Percentiles rank a stretch among this genome's conserved stretches.
These are phyloP conservation scores for Rhineura floridana DNA, from an alignment of 2,113 vertebrate species.

Conservation along the genomic window DNA sequence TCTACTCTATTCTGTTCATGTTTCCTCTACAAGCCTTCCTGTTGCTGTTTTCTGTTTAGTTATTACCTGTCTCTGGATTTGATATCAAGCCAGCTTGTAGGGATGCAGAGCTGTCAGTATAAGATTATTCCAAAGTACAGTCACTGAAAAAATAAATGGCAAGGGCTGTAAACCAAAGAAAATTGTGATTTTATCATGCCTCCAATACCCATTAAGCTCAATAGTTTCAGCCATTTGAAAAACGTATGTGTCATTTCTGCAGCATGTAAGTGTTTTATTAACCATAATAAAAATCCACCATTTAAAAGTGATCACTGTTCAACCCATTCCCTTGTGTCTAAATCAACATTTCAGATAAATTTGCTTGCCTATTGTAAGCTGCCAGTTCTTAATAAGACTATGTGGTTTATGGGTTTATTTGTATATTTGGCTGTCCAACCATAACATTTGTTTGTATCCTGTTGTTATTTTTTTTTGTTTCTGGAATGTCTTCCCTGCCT, in stretches of 20 bases:
- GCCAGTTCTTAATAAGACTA: constrained; percentile 43
- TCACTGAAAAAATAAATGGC: constrained; percentile 58
- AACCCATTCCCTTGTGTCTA: constrained; percentile 44
- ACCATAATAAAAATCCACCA: constrained; percentile 55
- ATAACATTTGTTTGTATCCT: neutral
- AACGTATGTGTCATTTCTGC: constrained; percentile 53
- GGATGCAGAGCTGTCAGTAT: constrained; percentile 49
- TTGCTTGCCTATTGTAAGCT: constrained; percentile 42
- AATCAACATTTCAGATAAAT: constrained; percentile 50
- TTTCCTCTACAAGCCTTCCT: constrained; percentile 51
- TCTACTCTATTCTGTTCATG: constrained; percentile 58
- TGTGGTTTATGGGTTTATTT: neutral
- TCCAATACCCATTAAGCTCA: constrained; percentile 58
- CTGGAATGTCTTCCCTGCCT: neutral
- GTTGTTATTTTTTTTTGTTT: neutral
- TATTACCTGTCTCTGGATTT: constrained; percentile 48
- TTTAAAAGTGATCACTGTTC: constrained; percentile 50
- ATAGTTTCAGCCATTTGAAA: constrained; percentile 57
- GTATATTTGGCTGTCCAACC: no score
- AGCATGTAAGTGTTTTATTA: constrained; percentile 47
- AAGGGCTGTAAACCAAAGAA: constrained; percentile 41
- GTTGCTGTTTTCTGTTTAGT: constrained; percentile 35
- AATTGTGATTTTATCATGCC: constrained; percentile 65
- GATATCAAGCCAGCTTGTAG: constrained; percentile 41
- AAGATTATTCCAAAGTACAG: constrained; percentile 38